A percentile compares a stretch with the other conserved stretches of the same genome.
These are phyloP conservation scores for Microplitis manilae DNA, from an alignment of 2,888 invertebrate genomes.

Conservation along the genomic window DNA sequence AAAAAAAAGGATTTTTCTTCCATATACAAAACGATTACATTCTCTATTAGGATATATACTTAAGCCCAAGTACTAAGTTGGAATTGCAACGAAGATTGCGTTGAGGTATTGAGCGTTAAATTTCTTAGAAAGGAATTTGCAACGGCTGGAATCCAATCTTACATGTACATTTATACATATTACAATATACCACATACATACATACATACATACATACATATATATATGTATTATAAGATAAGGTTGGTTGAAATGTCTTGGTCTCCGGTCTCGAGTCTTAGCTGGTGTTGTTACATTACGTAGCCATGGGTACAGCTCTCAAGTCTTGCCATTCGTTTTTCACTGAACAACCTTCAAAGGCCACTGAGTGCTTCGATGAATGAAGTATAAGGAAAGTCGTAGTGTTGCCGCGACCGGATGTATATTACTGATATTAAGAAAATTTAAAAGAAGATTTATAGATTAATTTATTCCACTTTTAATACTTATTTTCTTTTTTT, in stretches of 20 bases:
- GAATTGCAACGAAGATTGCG: slow-evolving; percentile 18
- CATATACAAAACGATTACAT: slow-evolving; percentile 14
- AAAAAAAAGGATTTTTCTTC: not conserved
- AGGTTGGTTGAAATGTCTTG: not conserved
- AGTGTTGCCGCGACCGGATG: slow-evolving; percentile 63
- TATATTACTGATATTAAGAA: slow-evolving; percentile 46
- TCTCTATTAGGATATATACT: slow-evolving; percentile 5
- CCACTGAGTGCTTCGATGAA: slow-evolving; percentile 70
- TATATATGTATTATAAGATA: not conserved
- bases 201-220: not conserved
- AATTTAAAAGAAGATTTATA: not conserved
- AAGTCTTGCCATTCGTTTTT: slow-evolving; percentile 52
- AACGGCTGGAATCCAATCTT: not conserved
- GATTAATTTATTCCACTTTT: not conserved
- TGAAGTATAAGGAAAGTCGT: slow-evolving; percentile 66
- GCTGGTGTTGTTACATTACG: slow-evolving; percentile 21
- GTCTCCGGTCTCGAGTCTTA: not conserved
- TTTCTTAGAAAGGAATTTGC: slow-evolving; percentile 27
- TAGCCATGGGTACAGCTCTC: slow-evolving; percentile 7
- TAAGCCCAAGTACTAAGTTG: not conserved
- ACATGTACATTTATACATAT: not conserved
- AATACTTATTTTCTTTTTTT: not conserved
- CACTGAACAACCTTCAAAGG: slow-evolving; percentile 69
- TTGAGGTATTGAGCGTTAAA: slow-evolving; percentile 16
- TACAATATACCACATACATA: not conserved